Conservation (phyloP, 1,140 invertebrate species). For the Pseudomyrmex flavicornis region DNA sequence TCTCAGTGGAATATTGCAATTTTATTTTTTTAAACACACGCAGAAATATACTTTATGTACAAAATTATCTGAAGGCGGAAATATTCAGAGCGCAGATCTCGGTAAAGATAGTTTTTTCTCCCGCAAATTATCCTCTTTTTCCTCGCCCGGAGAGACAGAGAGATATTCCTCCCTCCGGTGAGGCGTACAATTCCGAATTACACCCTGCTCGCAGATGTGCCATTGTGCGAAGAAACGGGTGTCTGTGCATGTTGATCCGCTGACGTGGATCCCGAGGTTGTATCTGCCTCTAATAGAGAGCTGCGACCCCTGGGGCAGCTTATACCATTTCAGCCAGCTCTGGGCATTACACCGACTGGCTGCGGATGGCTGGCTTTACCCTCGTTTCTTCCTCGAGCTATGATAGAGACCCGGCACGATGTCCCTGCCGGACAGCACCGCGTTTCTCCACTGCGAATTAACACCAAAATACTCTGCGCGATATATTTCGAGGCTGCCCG, state of each 20-base stretch:
- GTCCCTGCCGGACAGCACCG: slow-evolving; percentile 31
- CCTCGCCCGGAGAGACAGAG: neutral
- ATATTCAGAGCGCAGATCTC: slow-evolving; percentile 40
- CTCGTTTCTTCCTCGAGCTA: slow-evolving; percentile 62
- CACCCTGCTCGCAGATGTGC: neutral
- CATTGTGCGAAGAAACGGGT: slow-evolving; percentile 17
- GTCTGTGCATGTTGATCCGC: slow-evolving; percentile 61
- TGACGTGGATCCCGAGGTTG: slow-evolving; percentile 59
- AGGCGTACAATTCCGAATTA: slow-evolving; percentile 40
- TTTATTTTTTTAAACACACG: neutral
- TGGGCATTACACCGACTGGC: slow-evolving; percentile 45
- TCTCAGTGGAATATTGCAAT: too few species aligned
- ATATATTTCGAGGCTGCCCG: slow-evolving; percentile 61
- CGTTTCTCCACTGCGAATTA: slow-evolving; percentile 62
- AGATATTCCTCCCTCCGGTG: neutral
- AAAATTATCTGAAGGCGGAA: slow-evolving; percentile 14
- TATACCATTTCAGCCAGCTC: slow-evolving; percentile 57
- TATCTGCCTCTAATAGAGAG: slow-evolving; percentile 65
- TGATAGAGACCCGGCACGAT: slow-evolving; percentile 52
- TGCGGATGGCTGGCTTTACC: slow-evolving; percentile 38
- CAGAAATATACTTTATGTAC: slow-evolving; percentile 8
- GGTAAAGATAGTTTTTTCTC: slow-evolving; percentile 35
- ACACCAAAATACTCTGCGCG: slow-evolving; percentile 60
- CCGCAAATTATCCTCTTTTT: slow-evolving; percentile 13
- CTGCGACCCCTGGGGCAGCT: slow-evolving; percentile 68